Base-by-base conservation (phyloP, 1,140 invertebrate species). In the Lepidurus couesii region DNA sequence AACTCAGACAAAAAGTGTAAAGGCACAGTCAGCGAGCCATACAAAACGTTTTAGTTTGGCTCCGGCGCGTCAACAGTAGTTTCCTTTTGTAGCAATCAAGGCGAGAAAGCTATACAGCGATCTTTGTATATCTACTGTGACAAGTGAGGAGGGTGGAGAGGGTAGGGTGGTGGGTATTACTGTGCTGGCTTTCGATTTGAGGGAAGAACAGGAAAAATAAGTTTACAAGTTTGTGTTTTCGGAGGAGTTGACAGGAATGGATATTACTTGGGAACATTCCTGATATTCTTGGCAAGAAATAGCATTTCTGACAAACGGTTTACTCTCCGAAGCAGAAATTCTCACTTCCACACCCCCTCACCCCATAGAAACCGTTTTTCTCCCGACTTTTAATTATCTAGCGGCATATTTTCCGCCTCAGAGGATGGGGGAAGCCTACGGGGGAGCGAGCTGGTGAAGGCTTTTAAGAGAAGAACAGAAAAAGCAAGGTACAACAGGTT, bases 221-320 rank as follows among this genome's bases (percentile, higher is more conserved):
- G 53, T 21, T 65, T 65, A 65, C n/a, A 65, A 65, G 53, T 65
- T 65, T 65, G 53, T 13, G 21, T 21, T 65, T 65, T 65, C 21
- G 53, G 16, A n/a, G 1, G 9, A 21, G 21, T 65, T 4, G 53
- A 65, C 53, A 65, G 53, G 8, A 65, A 65, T 21, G 0, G 53
- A 65, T 65, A 65, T 65, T 65, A 65, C 53, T 65, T 65, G 16
- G 53, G 53, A 65, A 16, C 53, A 65, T 9, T 34, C 53, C 53
- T n/a, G 53, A 65, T 13, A 21, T 34, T 34, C 34, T 13, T n/a
- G 53, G 53, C 16, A 65, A 65, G 21, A 21, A 65, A 65, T 65
- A 21, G 1, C n/a, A 65, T 65, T 21, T 21, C 53, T 65, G n/a
- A 13, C 53, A n/a, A 21, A 65, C n/a, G 53, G 53, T 65, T 65